Conservation (phyloP, 2,888 invertebrate genomes). For the Agrochola lota region DNA sequence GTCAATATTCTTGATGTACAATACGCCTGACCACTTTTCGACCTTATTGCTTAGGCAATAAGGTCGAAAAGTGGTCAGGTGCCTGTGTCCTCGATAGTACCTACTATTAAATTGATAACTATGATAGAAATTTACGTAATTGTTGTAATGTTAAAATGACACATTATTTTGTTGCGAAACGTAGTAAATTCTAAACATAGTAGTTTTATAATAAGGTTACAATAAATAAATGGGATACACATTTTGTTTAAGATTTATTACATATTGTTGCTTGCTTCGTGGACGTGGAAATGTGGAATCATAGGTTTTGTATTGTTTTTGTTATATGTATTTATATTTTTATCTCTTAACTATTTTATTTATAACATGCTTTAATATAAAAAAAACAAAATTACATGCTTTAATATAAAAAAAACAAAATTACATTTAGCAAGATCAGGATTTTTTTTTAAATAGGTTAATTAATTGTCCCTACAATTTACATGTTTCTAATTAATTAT, state of each 20-base stretch:
- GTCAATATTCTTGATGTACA: constrained; percentile 21
- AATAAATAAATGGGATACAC: background rate
- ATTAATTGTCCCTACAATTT: background rate
- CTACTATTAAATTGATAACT: constrained; percentile 12
- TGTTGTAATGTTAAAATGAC: background rate
- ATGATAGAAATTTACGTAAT: constrained; percentile 26
- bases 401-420: background rate
- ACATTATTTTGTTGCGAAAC: constrained; percentile 20
- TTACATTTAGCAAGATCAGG: background rate
- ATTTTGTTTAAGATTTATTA: background rate
- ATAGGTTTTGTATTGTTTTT: background rate
- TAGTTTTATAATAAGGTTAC: background rate
- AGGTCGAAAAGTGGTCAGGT: too few species aligned
- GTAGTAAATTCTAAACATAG: constrained; percentile 20
- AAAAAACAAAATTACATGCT: background rate
- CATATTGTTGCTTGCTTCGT: background rate
- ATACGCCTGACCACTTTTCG: too few species aligned
- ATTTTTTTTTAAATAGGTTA: background rate
- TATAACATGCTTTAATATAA: background rate
- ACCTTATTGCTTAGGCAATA: too few species aligned
- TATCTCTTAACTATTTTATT: background rate
- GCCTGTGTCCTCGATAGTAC: too few species aligned
- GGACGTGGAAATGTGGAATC: background rate
- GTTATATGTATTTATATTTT: background rate
- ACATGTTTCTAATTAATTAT: background rate